A percentile compares a stretch with the other conserved stretches of the same genome.
These are phyloP conservation scores for Steinernema carpocapsae DNA, from an alignment of 2,888 invertebrate genomes.

Conservation along the genomic window DNA sequence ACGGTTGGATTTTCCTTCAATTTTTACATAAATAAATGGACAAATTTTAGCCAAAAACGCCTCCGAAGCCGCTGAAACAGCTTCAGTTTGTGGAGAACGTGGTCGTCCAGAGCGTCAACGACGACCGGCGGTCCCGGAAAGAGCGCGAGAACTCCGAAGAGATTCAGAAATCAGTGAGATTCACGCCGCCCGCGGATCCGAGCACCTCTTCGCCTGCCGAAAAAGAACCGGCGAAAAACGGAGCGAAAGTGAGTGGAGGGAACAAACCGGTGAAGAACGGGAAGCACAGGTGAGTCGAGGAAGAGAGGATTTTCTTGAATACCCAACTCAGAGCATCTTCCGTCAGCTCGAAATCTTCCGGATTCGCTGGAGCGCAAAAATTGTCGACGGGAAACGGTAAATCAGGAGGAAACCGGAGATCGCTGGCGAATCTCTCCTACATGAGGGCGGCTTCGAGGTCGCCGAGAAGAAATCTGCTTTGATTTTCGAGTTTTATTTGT, in stretches of 20 bases:
- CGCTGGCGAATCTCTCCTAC: slow-evolving; percentile 18
- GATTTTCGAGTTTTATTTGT: neutral
- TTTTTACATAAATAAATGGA: no score
- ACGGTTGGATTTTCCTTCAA: slow-evolving; percentile 19
- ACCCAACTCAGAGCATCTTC: neutral
- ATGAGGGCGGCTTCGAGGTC: slow-evolving; percentile 27
- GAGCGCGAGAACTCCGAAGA: neutral
- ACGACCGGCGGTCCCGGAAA: neutral
- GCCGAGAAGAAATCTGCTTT: slow-evolving; percentile 12
- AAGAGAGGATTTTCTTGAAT: neutral
- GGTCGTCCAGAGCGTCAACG: neutral
- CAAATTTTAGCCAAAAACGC: slow-evolving; percentile 7
- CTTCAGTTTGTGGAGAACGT: slow-evolving; percentile 11
- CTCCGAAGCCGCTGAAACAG: slow-evolving; percentile 29
- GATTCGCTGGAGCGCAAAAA: slow-evolving; percentile 30
- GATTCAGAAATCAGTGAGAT: neutral
- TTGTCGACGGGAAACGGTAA: neutral
- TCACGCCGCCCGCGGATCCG: slow-evolving; percentile 18
- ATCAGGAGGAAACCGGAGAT: neutral
- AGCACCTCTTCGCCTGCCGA: neutral
- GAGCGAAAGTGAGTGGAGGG: neutral
- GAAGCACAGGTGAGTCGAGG: neutral
- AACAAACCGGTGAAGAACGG: neutral
- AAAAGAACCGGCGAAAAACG: neutral
- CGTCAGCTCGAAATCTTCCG: slow-evolving; percentile 8